Base-by-base conservation (phyloP, 1,140 invertebrate genomes). In the Zeugodacus cucurbitae region DNA sequence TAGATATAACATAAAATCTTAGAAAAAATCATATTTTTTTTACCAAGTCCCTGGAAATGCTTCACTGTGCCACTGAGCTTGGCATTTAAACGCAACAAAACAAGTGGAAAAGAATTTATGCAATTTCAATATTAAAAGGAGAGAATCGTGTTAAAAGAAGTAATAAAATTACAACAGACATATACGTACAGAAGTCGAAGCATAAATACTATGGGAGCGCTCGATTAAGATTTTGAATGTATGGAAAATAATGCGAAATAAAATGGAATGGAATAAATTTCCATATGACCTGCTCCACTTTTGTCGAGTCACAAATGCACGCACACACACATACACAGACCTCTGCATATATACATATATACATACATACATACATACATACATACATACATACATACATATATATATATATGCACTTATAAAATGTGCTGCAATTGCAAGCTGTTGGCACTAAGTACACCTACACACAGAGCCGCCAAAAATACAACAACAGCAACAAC, bases 241-340 rank as follows among this genome's bases (percentile, higher is more conserved):
- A 82, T 82, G 74, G 41, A 82, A 82, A 82, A 82, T 48, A 82
- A 48, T 54, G 41, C 26, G 41, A 37, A 41, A 82, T 82, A 82
- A 44, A 82, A 82, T 34, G 74, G 74, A 82, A 82, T 54, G 48
- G 48, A 82, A 82, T 82, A 82, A 74, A 82, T 82, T 82, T 82
- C 74, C 41, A 82, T 54, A 29, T 82, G 74, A 82, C 74, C 74
- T 82, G 74, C 41, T 82, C 34, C 34, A 82, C 74, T 82, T 82
- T 48, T 82, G 74, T 8, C 41, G 20, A 48, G 41, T 34, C 48
- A 54, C 48, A 17, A 54, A 20, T 11, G 48, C 48, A 54, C 48
- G 37, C 32, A 22, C 37, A 74, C 10, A 41, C 29, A 14, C 14
- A 64, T 64, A 26, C 26, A 64, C n/a, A n/a, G n/a, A n/a, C n/a